A percentile compares a stretch with the other conserved stretches of the same genome.
Conservation (phyloP, 2,888 invertebrate genomes). For the Digitonthophagus gazella region DNA sequence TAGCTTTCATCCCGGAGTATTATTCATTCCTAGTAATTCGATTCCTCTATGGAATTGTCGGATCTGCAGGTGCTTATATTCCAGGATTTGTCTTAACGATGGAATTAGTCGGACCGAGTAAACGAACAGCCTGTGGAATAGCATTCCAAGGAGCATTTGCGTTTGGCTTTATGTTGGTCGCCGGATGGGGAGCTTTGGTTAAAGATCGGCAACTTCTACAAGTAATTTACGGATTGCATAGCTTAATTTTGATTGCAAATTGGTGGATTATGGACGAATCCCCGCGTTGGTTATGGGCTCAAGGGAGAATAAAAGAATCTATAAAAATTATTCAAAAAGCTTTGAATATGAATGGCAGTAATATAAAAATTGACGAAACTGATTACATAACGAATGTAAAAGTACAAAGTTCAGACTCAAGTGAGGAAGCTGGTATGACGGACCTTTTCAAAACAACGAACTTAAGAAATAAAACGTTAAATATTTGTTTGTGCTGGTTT, state of each 20-base stretch:
- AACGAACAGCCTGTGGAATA: slow-evolving; percentile 76
- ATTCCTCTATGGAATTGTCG: slow-evolving; percentile 77
- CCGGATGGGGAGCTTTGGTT: slow-evolving; percentile 78
- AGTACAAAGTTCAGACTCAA: slow-evolving; percentile 49
- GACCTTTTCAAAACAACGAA: slow-evolving; percentile 82
- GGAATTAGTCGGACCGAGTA: slow-evolving; percentile 80
- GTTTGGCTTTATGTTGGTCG: slow-evolving; percentile 76
- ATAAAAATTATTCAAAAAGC: slow-evolving; percentile 72
- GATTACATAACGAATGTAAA: slow-evolving; percentile 64
- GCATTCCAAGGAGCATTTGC: slow-evolving; percentile 79
- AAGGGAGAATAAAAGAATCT: slow-evolving; percentile 71
- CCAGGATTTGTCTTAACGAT: slow-evolving; percentile 71
- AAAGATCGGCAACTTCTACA: slow-evolving; percentile 73
- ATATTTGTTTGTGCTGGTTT: slow-evolving; percentile 82
- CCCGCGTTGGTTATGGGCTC: slow-evolving; percentile 84
- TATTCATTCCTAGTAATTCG: slow-evolving; percentile 67
- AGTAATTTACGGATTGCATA: slow-evolving; percentile 74
- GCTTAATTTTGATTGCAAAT: slow-evolving; percentile 69
- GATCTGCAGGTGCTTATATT: slow-evolving; percentile 75
- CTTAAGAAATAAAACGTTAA: slow-evolving; percentile 73
- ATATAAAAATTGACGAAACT: slow-evolving; percentile 62
- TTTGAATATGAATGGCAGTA: slow-evolving; percentile 69
- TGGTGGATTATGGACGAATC: slow-evolving; percentile 91
- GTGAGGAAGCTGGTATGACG: slow-evolving; percentile 58
- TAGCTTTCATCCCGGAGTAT: slow-evolving; percentile 77